Evolutionary conservation across 1,140 invertebrate species (phyloP).

Genomic region (Drosophila ercepeae): DNA sequence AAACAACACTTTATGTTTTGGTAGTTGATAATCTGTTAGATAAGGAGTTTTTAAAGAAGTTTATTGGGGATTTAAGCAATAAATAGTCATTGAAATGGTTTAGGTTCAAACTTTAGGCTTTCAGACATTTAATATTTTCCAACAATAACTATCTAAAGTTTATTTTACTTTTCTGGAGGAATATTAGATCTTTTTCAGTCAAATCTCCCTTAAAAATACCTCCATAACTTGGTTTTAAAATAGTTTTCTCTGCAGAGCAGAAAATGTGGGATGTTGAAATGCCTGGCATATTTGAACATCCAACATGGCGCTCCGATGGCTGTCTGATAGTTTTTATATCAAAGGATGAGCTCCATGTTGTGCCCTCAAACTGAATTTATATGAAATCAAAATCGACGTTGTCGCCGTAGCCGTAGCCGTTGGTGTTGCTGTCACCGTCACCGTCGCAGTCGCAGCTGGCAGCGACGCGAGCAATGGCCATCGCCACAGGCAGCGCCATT

Average conservation of each 20-base stretch:
- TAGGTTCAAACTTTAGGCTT: too few species aligned
- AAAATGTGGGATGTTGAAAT: neutral
- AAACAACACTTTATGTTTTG: too few species aligned
- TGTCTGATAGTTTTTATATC: slow-evolving; percentile 22
- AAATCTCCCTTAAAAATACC: too few species aligned
- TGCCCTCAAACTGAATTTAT: slow-evolving; percentile 45
- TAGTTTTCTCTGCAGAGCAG: slow-evolving; percentile 4
- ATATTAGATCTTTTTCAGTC: too few species aligned
- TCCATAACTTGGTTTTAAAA: neutral
- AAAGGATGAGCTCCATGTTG: slow-evolving; percentile 16
- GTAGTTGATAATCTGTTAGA: too few species aligned
- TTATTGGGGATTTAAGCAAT: too few species aligned
- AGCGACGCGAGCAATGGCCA: slow-evolving; percentile 33
- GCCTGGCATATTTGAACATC: slow-evolving; percentile 46
- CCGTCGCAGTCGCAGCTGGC: slow-evolving; percentile 5
- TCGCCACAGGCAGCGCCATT: slow-evolving; percentile 53
- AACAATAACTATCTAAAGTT: too few species aligned
- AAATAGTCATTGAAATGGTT: too few species aligned
- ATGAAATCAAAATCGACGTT: slow-evolving; percentile 53
- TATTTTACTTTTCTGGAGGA: too few species aligned
- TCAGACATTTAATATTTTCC: too few species aligned
- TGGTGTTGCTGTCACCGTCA: neutral
- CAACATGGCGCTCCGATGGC: slow-evolving; percentile 19
- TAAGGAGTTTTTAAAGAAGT: too few species aligned
- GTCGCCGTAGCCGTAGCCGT: slow-evolving; percentile 6